Base-by-base conservation (phyloP, 2,797 vertebrate genomes). In the Sardinella longiceps region DNA sequence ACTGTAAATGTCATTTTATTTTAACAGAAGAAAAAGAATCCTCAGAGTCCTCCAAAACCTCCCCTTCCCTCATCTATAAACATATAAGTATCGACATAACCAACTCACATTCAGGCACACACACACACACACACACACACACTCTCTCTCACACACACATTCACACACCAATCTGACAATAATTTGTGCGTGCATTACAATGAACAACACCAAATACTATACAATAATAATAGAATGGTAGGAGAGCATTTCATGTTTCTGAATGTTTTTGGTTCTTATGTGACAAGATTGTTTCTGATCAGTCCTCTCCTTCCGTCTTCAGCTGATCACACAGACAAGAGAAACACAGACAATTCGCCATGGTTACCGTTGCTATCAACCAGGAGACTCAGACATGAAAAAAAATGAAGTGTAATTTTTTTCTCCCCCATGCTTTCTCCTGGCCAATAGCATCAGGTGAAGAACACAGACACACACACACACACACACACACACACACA, bases 171-270 rank as follows among this genome's bases (percentile, higher is more conserved):
- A 80, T 50, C 51, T 0, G 81, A 88, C 87, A 28, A 81, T 58
- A 30, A 45, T 81, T 81, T 84, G 74, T 81, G 85, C 60, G 80
- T 58, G 30, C 53, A 77, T 77, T 77, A 33, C 77, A 81, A 43
- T 43, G 23, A 9, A 80, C 66, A 83, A 74, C 82, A 84, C 28
- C 85, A 81, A 77, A 77, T 77, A 77, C 87, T 90, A 91, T 89
- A 93, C 92, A 90, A 91, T 90, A 91, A 88, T 87, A 88, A 93
- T 23, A 43, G 33, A 77, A 77, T 6, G 37, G 6, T 77, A 20
- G 70, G 70, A 77, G 70, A 77, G 70, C 70, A 43, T 43, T 39
- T 77, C 33, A 39, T 74, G 66, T 37, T 74, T 20, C 66, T 74
- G 33, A 74, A 39, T 15, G 66, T 7, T 5, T 77, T 23, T 18